phyloP scores from a whole-genome alignment of 2,797 vertebrate species.

The Catostomus latipinnis region DNA sequence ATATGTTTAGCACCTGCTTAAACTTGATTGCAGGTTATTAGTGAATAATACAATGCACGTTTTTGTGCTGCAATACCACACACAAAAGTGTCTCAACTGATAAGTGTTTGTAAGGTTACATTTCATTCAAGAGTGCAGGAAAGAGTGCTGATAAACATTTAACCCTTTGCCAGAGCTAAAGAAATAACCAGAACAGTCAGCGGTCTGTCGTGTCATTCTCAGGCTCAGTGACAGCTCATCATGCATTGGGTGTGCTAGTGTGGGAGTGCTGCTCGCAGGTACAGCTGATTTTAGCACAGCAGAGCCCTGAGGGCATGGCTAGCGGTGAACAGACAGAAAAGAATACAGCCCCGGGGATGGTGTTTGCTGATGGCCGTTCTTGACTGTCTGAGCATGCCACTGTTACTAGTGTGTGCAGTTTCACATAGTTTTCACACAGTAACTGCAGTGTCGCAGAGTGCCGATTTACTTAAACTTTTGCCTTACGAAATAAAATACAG shows the following conservation, averaged over 20 bases:
- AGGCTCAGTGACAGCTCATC: not conserved
- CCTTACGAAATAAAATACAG: conserved; percentile 20
- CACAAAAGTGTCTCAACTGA: not conserved
- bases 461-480: not conserved
- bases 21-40: too few species aligned
- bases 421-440: conserved; percentile 38
- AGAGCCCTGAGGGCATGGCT: conserved; percentile 34
- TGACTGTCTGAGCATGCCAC: conserved; percentile 37
- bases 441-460: conserved; percentile 22
- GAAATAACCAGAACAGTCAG: conserved; percentile 8
- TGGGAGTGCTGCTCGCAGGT: conserved; percentile 9
- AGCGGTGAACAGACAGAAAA: conserved; percentile 43
- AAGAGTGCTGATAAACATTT: conserved; percentile 28
- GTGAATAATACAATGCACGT: too few species aligned
- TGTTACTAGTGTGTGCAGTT: conserved; percentile 8
- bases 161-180: conserved; percentile 21
- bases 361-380: conserved; percentile 35
- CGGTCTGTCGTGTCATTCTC: conserved; percentile 7
- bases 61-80: too few species aligned
- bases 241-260: not conserved
- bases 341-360: conserved; percentile 46
- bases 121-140: not conserved
- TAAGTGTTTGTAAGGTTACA: not conserved
- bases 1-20: too few species aligned
- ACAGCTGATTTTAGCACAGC: conserved; percentile 33